A percentile compares a stretch with the other conserved stretches of the same genome.
phyloP scores from a whole-genome alignment of 1,140 invertebrate species.

The Drosophila pseudoobscura region DNA sequence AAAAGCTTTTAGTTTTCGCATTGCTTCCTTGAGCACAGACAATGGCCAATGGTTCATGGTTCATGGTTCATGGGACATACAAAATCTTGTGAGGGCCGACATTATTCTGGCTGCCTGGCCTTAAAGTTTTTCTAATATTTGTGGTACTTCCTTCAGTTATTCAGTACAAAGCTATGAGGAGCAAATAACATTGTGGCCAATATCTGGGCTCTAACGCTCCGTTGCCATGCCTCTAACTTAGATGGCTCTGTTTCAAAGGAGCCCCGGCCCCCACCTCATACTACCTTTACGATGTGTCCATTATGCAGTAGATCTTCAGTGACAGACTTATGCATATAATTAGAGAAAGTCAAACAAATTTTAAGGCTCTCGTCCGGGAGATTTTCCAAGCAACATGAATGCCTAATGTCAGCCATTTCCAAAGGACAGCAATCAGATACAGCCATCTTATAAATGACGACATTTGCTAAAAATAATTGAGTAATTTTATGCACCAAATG shows the following conservation, averaged over 20 bases:
- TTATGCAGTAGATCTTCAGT: conserved; percentile 36
- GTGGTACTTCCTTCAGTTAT: neutral
- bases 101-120: neutral
- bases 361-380: neutral
- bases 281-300: neutral
- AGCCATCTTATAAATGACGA: conserved; percentile 56
- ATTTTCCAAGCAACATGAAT: conserved; percentile 2
- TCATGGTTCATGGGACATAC: neutral
- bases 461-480: conserved; percentile 69
- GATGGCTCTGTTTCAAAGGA: neutral
- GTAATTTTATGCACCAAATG: conserved; percentile 57
- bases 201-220: neutral
- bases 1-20: conserved; percentile 12
- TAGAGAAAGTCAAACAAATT: conserved; percentile 26
- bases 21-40: conserved; percentile 7
- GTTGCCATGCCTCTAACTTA: neutral
- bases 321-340: conserved; percentile 43
- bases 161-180: neutral
- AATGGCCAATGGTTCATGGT: neutral
- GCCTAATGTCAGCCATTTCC: conserved; percentile 15
- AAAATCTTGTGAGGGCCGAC: neutral
- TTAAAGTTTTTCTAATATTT: neutral
- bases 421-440: conserved; percentile 17
- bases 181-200: neutral
- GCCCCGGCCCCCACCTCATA: neutral